These are phyloP conservation scores for Martes martes DNA, from an alignment of 2,113 vertebrate species.

Conservation along the genomic window DNA sequence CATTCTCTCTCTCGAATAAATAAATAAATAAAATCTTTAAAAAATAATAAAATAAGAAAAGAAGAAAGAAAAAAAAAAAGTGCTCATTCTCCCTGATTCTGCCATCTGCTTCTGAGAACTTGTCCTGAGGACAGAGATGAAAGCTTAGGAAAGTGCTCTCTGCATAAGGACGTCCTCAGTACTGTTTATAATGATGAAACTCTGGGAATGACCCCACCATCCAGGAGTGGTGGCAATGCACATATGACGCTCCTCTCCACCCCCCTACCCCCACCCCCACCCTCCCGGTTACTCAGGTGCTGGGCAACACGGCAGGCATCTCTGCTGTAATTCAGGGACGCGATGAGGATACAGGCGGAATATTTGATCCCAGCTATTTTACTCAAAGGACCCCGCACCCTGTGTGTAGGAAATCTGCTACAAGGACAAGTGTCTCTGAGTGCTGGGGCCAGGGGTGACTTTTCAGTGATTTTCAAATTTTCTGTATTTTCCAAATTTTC, in stretches of 20 bases:
- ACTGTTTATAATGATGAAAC: background rate
- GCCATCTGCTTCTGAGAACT: background rate
- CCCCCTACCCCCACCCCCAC: no score
- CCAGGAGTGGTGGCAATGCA: fast-evolving
- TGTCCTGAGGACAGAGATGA: background rate
- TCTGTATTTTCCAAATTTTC: background rate
- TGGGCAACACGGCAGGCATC: fast-evolving
- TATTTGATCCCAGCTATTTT: background rate
- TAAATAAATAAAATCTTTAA: no score
- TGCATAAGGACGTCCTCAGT: background rate
- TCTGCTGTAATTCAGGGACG: background rate
- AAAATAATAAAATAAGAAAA: no score
- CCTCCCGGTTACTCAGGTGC: background rate
- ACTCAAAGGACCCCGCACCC: background rate
- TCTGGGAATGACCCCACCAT: background rate
- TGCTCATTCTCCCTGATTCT: background rate
- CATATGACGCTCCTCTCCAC: no score
- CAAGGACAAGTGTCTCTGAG: background rate
- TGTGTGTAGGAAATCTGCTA: background rate
- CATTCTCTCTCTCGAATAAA: no score
- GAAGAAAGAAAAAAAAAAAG: background rate
- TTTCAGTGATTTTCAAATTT: background rate
- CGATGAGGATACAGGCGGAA: background rate
- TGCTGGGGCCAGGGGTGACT: background rate
- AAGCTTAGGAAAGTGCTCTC: background rate